phyloP scores from a whole-genome alignment of 1,140 invertebrate genomes.

The Papilio machaon region DNA sequence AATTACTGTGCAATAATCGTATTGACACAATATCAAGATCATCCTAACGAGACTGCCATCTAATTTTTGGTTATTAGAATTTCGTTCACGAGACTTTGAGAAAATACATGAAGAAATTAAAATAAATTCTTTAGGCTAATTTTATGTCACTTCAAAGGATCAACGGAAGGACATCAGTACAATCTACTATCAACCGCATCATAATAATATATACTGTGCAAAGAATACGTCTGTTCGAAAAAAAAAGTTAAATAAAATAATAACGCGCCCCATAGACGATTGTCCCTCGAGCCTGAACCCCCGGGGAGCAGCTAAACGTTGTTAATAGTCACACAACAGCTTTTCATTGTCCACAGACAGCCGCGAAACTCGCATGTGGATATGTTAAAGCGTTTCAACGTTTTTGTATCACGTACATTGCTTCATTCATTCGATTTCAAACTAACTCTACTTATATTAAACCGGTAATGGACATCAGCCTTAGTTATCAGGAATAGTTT shows the following conservation, averaged over 20 bases:
- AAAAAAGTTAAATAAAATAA: slow-evolving; percentile 38
- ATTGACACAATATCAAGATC: neutral
- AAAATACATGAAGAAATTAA: too few species aligned
- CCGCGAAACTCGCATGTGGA: slow-evolving; percentile 19
- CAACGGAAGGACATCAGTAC: neutral
- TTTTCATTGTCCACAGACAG: slow-evolving; percentile 40
- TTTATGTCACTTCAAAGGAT: neutral
- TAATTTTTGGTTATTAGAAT: too few species aligned
- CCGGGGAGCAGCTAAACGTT: slow-evolving; percentile 44
- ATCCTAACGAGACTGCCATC: too few species aligned
- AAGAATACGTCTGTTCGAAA: neutral
- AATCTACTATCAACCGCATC: slow-evolving; percentile 3
- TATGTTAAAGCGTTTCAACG: neutral
- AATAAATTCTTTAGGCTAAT: neutral
- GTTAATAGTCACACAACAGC: slow-evolving; percentile 46
- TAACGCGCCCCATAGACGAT: slow-evolving; percentile 36
- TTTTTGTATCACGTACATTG: slow-evolving; percentile 13
- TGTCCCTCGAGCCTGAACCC: slow-evolving; percentile 37
- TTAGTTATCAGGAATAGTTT: neutral
- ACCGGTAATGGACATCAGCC: neutral
- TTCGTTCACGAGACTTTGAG: too few species aligned
- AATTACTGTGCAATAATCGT: neutral
- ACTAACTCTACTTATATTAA: neutral
- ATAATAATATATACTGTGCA: slow-evolving; percentile 8
- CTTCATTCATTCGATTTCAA: neutral